Percentiles rank a stretch among this genome's conserved stretches.
Evolutionary conservation across 2,888 invertebrate genomes (phyloP).

Genomic region (Rhagium mordax): DNA sequence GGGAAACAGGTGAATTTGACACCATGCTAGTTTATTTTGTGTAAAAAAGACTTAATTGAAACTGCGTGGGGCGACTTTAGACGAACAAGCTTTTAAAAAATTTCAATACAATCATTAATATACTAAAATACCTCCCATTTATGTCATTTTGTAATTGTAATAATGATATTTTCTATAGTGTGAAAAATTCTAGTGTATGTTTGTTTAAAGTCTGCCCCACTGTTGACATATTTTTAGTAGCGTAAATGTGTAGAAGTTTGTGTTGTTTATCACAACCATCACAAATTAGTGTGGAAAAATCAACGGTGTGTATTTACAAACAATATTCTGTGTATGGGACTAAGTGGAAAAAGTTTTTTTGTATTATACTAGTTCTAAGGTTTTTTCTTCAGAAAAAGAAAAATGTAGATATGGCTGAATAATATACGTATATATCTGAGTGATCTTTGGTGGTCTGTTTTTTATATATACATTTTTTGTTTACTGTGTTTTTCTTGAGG

Average conservation of each 20-base stretch:
- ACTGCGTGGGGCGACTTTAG: constrained; percentile 3
- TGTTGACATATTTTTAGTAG: not conserved
- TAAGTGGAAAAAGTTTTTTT: constrained; percentile 29
- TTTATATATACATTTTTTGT: constrained; percentile 3
- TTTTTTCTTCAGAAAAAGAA: constrained; percentile 11
- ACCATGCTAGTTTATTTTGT: constrained; percentile 27
- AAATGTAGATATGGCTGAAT: constrained; percentile 31
- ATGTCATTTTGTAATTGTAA: not conserved
- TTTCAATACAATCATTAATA: not conserved
- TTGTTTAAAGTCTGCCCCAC: constrained; percentile 16
- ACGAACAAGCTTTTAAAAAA: not conserved
- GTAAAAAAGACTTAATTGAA: constrained; percentile 22
- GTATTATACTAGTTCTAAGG: constrained; percentile 28
- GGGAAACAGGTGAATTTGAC: constrained; percentile 31
- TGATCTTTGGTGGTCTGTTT: constrained; percentile 23
- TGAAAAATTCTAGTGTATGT: constrained; percentile 10
- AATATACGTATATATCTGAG: constrained; percentile 34
- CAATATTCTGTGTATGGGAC: constrained; percentile 26
- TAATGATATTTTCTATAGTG: constrained; percentile 1
- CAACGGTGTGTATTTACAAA: constrained; percentile 29
- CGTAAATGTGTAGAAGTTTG: constrained; percentile 21
- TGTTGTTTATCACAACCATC: constrained; percentile 3
- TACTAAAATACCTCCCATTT: not conserved
- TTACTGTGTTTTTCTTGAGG: not conserved
- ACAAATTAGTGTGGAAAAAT: constrained; percentile 21